Evolutionary conservation across 2,888 invertebrate genomes (phyloP), one percentile per base, ranked within the genome.

Genomic region (Cistogaster globosa): DNA sequence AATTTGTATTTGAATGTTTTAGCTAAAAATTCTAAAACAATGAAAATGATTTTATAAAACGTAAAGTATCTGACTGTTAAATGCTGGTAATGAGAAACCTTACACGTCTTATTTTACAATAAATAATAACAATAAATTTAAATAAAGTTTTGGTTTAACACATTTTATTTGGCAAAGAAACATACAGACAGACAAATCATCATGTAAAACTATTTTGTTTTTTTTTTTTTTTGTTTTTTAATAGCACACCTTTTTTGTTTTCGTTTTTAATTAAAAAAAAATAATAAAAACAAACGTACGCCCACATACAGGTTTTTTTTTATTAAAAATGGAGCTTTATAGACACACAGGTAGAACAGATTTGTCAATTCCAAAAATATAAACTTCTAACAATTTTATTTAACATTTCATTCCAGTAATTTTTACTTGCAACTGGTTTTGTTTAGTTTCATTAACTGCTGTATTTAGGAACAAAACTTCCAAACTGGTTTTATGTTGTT

Each of bases 81-180:
- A 65, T 68, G 48, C 67, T 62, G 68, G 83, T 77, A 60, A 14
- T 20, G 38, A 62, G 67, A 62, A 51, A 76, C 83, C 76, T 62
- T 78, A 57, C 26, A 55, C 48, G 77, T 72, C 42, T 38, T 57
- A 48, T 57, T 6, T 3, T 38, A 63, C 53, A 55, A 83, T 60
- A 32, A 83, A 65, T 63, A 51, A 74, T 72, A 53, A 65, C 53
- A 77, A 77, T 77, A 68, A 60, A 68, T 45, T 74, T 55, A 57
- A 57, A 74, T 63, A 26, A 32, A 11, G 12, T 8, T 72, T 71
- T 6, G 45, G 7, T 38, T 38, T 38, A 4, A 38, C 38, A 38
- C 7, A 38, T 4, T 26, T 26, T 26, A 26, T 26, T 26, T 26
- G 26, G 26, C 45, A 48, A 4, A 3, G 51, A 53, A 18, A 57